These are phyloP conservation scores for Halcyon leucocephala DNA, from an alignment of 2,797 vertebrate species.

Conservation along the genomic window DNA sequence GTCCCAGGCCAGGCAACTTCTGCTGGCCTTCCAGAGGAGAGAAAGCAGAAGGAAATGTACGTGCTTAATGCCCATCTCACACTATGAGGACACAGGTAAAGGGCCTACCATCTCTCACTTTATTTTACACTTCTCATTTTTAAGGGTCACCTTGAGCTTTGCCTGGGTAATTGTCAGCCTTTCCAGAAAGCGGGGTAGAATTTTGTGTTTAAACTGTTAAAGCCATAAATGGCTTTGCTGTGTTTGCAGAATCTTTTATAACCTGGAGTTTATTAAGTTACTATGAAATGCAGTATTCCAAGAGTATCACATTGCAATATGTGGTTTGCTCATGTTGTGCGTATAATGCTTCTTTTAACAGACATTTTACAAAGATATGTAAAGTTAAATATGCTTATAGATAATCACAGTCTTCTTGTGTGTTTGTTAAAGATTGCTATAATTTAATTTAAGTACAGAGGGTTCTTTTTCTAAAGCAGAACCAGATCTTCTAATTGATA, in stretches of 20 bases:
- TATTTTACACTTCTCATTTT: not conserved
- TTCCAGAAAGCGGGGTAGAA: not conserved
- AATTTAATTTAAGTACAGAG: not conserved
- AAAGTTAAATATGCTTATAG: not conserved
- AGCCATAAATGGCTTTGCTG: not conserved
- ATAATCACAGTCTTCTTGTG: not conserved
- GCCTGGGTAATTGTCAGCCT: not conserved
- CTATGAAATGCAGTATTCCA: not conserved
- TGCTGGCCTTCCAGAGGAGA: not conserved
- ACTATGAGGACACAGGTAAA: not conserved
- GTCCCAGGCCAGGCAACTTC: not conserved
- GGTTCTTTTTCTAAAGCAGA: not conserved
- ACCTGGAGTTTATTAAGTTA: not conserved
- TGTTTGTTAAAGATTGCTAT: not conserved
- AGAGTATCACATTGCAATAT: not conserved
- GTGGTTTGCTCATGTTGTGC: not conserved
- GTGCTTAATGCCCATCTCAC: not conserved
- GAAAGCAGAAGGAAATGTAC: not conserved
- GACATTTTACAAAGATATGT: not conserved
- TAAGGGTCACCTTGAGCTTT: not conserved
- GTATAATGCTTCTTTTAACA: not conserved
- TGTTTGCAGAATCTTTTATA: not conserved
- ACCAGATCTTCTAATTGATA: not conserved
- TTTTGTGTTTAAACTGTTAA: not conserved
- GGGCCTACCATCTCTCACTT: accelerated